Conservation (phyloP, 2,113 vertebrate genomes). For the Cyphomyrus discorhynchus region DNA sequence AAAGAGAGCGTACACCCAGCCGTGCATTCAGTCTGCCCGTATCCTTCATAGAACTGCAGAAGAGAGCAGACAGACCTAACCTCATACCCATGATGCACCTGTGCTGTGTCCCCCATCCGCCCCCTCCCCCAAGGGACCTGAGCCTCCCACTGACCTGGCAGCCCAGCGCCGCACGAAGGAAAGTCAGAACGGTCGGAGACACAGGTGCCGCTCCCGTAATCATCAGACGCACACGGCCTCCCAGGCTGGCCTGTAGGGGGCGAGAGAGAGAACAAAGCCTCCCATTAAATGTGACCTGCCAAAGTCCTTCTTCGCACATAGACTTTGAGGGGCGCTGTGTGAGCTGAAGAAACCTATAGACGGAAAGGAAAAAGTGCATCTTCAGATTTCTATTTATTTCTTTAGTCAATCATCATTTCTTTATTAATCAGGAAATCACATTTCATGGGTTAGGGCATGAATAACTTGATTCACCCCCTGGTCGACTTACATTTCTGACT, state of each 20-base stretch:
- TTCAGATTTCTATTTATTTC: not conserved
- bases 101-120: not conserved
- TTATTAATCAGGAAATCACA: not conserved
- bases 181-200: slow-evolving; percentile 83
- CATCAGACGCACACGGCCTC: slow-evolving; percentile 84
- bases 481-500: not conserved
- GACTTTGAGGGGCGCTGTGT: not conserved
- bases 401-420: not conserved
- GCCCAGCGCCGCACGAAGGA: slow-evolving; percentile 83
- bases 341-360: not conserved
- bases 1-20: slow-evolving; percentile 80
- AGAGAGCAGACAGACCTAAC: not conserved
- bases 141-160: slow-evolving; percentile 76
- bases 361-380: not conserved
- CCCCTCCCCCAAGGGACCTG: not conserved
- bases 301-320: not conserved
- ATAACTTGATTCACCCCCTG: not conserved
- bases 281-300: not conserved
- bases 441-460: not conserved
- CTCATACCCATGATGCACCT: not conserved
- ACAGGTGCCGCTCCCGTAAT: slow-evolving; percentile 90
- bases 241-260: slow-evolving; percentile 72
- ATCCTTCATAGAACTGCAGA: slow-evolving; percentile 93
- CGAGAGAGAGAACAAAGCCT: not conserved
- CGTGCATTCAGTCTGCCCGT: slow-evolving; percentile 93